Conservation (phyloP, 2,797 vertebrate genomes). For the Danio choprae region DNA sequence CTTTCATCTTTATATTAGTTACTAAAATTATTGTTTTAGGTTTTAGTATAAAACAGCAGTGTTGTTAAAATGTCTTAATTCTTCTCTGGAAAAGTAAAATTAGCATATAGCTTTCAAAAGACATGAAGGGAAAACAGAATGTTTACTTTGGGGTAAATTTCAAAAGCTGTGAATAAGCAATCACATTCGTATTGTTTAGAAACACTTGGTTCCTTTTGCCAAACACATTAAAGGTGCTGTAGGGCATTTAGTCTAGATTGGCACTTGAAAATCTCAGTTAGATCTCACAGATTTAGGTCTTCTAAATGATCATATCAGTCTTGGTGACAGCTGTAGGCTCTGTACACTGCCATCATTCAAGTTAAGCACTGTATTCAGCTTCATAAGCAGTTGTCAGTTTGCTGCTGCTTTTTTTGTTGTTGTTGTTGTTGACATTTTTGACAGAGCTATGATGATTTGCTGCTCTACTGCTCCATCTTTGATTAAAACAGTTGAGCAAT, state of each 20-base stretch:
- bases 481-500: constrained; percentile 6
- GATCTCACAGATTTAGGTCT: background rate
- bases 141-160: background rate
- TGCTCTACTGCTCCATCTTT: background rate
- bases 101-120: background rate
- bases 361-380: background rate
- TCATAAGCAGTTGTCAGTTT: constrained; percentile 32
- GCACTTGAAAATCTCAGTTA: background rate
- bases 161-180: constrained; percentile 16
- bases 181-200: constrained; percentile 19
- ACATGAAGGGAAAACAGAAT: background rate
- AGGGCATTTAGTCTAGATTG: background rate
- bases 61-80: background rate
- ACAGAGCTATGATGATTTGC: background rate
- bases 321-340: constrained; percentile 1
- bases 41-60: background rate
- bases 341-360: background rate
- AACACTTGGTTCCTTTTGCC: constrained; percentile 18
- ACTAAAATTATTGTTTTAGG: background rate
- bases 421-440: background rate
- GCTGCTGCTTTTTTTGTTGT: background rate
- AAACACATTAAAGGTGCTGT: background rate
- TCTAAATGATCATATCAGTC: background rate
- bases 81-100: background rate
- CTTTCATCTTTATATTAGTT: background rate